Conservation (phyloP, 92 coral and sea anemone genomes). For the Palythoa grandis region DNA sequence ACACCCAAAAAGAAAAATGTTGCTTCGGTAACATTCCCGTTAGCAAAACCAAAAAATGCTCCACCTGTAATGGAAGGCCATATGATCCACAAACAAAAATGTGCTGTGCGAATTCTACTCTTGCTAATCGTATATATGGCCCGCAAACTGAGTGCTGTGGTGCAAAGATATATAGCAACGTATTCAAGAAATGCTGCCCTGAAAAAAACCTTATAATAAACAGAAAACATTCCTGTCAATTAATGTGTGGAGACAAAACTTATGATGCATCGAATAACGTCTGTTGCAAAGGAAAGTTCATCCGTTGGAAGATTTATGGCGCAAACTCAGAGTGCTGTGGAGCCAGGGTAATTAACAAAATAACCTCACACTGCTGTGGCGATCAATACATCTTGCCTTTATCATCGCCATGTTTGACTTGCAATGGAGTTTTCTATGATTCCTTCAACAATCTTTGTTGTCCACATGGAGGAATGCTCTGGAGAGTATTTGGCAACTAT, state of each 20-base stretch:
- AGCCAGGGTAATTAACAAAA: not conserved
- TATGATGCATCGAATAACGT: not conserved
- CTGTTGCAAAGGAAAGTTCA: not conserved
- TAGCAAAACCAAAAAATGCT: not conserved
- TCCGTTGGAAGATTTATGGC: slow-evolving; percentile 7
- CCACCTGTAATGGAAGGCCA: slow-evolving; percentile 2
- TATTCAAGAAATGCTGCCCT: not conserved
- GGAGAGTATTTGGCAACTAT: slow-evolving; percentile 7
- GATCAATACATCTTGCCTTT: not conserved
- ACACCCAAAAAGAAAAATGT: not conserved
- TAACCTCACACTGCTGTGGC: not conserved
- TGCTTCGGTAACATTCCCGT: not conserved
- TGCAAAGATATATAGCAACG: not conserved
- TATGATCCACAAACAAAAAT: not conserved
- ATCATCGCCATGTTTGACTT: not conserved
- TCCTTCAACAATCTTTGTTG: slow-evolving; percentile 2
- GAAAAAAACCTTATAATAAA: not conserved
- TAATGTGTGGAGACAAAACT: not conserved
- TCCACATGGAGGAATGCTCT: not conserved
- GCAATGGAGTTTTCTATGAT: slow-evolving; percentile 3
- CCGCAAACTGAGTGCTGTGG: not conserved
- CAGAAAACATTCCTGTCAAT: not conserved
- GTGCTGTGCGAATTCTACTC: not conserved
- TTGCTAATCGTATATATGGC: not conserved
- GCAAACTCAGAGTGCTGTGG: slow-evolving; percentile 7